Conservation (phyloP, 2,797 vertebrate genomes). For the Coluber constrictor region DNA sequence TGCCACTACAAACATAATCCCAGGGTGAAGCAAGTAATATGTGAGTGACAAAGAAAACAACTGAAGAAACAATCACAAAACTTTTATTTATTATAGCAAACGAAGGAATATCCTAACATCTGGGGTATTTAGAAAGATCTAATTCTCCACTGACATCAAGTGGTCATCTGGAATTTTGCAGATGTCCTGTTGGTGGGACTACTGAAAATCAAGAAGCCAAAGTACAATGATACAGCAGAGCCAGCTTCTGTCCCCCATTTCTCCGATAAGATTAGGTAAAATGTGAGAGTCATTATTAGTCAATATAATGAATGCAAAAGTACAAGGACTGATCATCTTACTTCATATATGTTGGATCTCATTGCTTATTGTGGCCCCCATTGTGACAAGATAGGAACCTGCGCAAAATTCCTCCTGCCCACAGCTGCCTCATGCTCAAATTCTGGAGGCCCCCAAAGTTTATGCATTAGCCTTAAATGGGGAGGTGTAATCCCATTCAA, state of each 20-base stretch:
- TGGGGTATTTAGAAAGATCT: not conserved
- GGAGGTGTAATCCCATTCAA: not conserved
- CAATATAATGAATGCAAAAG: not conserved
- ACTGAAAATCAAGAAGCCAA: not conserved
- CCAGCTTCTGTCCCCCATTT: not conserved
- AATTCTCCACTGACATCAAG: not conserved
- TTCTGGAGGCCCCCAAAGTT: not conserved
- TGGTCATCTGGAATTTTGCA: not conserved
- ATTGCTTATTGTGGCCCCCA: not conserved
- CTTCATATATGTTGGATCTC: not conserved
- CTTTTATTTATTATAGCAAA: not conserved
- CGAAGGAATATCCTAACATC: not conserved
- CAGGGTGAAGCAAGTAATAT: not conserved
- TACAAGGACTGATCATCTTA: not conserved
- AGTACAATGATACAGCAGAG: not conserved
- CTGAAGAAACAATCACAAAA: not conserved
- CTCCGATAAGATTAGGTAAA: not conserved
- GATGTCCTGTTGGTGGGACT: not conserved
- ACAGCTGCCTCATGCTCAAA: not conserved
- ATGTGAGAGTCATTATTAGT: not conserved
- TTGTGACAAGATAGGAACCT: not conserved
- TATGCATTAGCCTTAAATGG: not conserved
- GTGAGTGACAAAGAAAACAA: not conserved
- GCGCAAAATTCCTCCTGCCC: not conserved
- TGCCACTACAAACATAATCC: not conserved